Base-by-base conservation (phyloP, 2,888 invertebrate species). In the Hylaea fasciaria region DNA sequence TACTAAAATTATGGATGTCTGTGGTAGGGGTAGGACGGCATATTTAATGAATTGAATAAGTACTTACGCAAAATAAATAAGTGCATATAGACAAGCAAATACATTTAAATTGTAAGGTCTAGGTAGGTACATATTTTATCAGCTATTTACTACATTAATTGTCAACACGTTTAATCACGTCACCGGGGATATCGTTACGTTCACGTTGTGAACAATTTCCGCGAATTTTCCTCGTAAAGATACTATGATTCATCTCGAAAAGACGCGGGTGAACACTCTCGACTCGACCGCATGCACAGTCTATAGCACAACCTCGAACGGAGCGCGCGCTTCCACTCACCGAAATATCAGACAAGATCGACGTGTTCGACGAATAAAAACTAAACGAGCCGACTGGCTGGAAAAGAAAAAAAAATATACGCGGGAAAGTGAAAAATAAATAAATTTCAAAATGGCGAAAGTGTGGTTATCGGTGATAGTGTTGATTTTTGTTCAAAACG, bases 401-500 rank as follows among this genome's bases (percentile, higher is more conserved):
- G 62, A 69, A 68, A 66, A 47, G 65, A 64, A 48, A 43, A 61
- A 56, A 57, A 64, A 66, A 69, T 43, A 58, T n/a, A 29, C 16
- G 55, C 51, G 55, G 58, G 35, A 50, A 49, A 51, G 60, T 62
- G 56, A 61, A 66, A 62, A 60, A 66, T 62, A 52, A 61, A 58
- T n/a, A n/a, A n/a, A n/a, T n/a, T 40, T 11, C 22, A 80, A 76
- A 74, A 87, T 85, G 87, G 84, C 84, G 72, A 69, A 66, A 72
- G 73, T 83, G 81, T 85, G 81, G 74, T 82, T 82, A 74, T 68
- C 71, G 57, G 78, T 89, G 81, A 60, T 82, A 58, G 74, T 87
- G 82, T 57, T 84, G n/a, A 64, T 85, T 71, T 73, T 74, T 35
- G 65, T 82, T 62, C 73, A 82, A 37, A 70, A 82, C 64, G 83